Percentiles rank a stretch among this genome's conserved stretches.
Evolutionary conservation across 2,888 invertebrate genomes (phyloP).

Genomic region (Bembecia ichneumoniformis): DNA sequence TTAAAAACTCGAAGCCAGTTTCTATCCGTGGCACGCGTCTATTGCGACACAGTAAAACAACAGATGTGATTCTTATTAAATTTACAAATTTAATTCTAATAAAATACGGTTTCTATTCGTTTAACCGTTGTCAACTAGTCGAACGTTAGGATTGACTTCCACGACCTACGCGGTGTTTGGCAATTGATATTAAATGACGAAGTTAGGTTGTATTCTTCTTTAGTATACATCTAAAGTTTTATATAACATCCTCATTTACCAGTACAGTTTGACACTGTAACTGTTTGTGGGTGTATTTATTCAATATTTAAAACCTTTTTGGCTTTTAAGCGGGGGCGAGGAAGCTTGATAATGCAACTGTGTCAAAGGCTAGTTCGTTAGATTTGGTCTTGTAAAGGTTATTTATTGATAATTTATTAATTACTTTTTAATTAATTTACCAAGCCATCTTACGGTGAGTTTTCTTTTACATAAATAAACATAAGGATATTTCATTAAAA

Average conservation of each 20-base stretch:
- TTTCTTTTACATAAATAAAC: too few species aligned
- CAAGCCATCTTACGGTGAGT: too few species aligned
- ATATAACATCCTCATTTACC: conserved; percentile 15
- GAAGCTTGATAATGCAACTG: conserved; percentile 37
- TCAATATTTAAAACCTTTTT: conserved; percentile 47
- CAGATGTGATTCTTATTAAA: conserved; percentile 15
- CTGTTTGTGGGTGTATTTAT: conserved; percentile 50
- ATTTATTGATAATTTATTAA: too few species aligned
- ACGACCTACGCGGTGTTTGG: conserved; percentile 57
- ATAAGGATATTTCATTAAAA: not conserved
- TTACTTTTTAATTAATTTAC: too few species aligned
- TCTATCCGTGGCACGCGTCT: conserved; percentile 42
- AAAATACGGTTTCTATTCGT: conserved; percentile 20
- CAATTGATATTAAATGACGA: conserved; percentile 38
- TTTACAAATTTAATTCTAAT: conserved; percentile 8
- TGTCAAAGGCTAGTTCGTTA: conserved; percentile 42
- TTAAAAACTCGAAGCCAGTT: not conserved
- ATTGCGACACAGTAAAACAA: conserved; percentile 41
- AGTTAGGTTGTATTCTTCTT: conserved; percentile 11
- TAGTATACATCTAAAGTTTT: conserved; percentile 3
- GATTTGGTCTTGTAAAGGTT: not conserved
- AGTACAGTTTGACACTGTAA: conserved; percentile 36
- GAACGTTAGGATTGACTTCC: conserved; percentile 36
- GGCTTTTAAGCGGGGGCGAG: conserved; percentile 40
- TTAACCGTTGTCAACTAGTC: conserved; percentile 14